Base-by-base conservation (phyloP, 2,888 invertebrate genomes). In the Parthenolecanium corni region DNA sequence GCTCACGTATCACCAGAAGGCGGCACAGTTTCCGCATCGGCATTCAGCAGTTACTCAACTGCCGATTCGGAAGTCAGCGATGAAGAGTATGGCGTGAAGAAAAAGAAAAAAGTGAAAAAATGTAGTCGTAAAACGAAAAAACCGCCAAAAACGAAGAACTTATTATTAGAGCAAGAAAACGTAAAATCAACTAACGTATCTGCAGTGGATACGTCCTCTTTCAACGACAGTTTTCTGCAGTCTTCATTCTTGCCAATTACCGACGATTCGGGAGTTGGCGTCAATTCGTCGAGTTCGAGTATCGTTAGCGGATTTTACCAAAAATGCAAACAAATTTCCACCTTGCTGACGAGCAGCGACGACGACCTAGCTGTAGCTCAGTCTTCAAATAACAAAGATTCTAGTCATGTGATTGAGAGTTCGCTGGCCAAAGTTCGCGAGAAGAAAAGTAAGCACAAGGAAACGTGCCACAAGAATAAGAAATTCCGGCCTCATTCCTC, bases 391-490 rank as follows among this genome's bases (percentile, higher is more conserved):
- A 9, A 31, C 31, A 9, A 4, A 31, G 2, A 3, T 18, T 61
- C 61, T 61, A 61, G 61, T 61, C 61, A 38, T 16, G 49, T 38
- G 21, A 16, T 16, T 21, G 9, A 12, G 12, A 38, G 16, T 49
- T 6, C 38, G 1, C 18, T 4, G 14, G 5, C 12, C 40, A 61
- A 61, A 51, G n/a, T 3, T 12, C 47, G 49, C 23, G 61, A 61
- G 16, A 61, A 23, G 23, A 49, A 49, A 36, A 25, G 18, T 16
- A 61, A 51, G 14, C 61, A 61, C 23, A 49, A 51, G 20, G 51
- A 61, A 16, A 16, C 57, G 24, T 61, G 61, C 23, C 61, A 61
- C 38, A 61, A 61, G 24, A 61, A 49, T 51, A 61, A 51, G 36
- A 61, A 61, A 24, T 3, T 1, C 38, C 49, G 51, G 5, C 5